Percentiles rank a stretch among this genome's conserved stretches.
These are phyloP conservation scores for Silvanus unidentatus DNA, from an alignment of 2,888 invertebrate species.

Conservation along the genomic window DNA sequence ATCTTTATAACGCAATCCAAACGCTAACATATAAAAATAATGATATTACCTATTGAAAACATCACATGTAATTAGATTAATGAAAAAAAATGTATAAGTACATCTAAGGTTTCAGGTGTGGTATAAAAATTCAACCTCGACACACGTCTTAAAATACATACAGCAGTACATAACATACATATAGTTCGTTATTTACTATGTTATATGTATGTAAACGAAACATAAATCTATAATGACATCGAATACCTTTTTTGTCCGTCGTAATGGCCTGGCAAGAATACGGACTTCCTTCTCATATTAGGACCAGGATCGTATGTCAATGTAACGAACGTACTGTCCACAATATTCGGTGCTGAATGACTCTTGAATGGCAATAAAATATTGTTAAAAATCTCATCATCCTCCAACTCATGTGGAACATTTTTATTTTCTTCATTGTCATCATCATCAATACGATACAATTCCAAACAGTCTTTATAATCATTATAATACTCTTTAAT, in stretches of 20 bases:
- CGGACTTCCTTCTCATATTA: conserved; percentile 52
- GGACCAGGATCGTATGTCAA: conserved; percentile 49
- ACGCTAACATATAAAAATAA: too few species aligned
- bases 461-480: conserved; percentile 56
- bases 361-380: conserved; percentile 46
- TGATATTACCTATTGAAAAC: too few species aligned
- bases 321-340: conserved; percentile 42
- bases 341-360: conserved; percentile 54
- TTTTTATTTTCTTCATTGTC: conserved; percentile 34
- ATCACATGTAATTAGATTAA: too few species aligned
- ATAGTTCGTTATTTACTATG: too few species aligned
- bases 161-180: too few species aligned
- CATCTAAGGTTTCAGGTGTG: too few species aligned
- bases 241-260: conserved; percentile 15
- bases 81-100: too few species aligned
- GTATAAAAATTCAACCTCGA: too few species aligned
- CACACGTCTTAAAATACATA: too few species aligned
- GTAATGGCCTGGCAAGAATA: conserved; percentile 38
- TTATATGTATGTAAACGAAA: too few species aligned
- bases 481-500: conserved; percentile 59
- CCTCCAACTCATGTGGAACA: conserved; percentile 37
- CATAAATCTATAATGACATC: too few species aligned
- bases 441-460: conserved; percentile 36
- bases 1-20: too few species aligned
- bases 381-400: conserved; percentile 39